Evolutionary conservation across 2,888 invertebrate species (phyloP), one percentile per base, ranked within the genome.

Genomic region (Lycocerus yunnanus): DNA sequence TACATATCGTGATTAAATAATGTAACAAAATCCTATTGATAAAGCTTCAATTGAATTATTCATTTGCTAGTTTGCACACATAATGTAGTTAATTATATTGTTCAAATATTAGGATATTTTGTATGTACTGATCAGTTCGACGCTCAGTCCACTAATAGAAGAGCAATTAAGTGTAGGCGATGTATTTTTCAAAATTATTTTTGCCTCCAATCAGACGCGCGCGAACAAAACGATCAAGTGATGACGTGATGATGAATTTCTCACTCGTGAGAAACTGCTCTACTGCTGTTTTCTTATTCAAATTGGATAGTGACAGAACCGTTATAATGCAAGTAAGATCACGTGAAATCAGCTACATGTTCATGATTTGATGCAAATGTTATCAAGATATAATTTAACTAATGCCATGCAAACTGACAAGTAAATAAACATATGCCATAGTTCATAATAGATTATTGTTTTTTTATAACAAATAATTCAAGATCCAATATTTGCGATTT

Each of bases 261-360:
- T 43, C 27, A 72, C 78, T 68, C 43, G 43, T 43, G 43, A 43
- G 43, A 43, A 43, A n/a, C n/a, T 43, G 43, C n/a, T 43, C 43
- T 43, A 43, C n/a, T n/a, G 43, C 43, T 43, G 6, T 43, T 43
- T 83, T 83, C 82, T 82, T 80, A 80, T 83, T 82, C 81, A 80
- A 80, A 82, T 75, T 66, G 80, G 81, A 16, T 18, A 82, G 81
- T 79, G 80, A 80, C 78, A 78, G 80, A 76, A 79, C 82, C 82
- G 82, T 82, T 82, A 82, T 78, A 69, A 43, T 68, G 67, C 59
- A 72, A 69, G 16, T 20, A 18, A 43, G n/a, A 43, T 43, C 43
- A 43, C 43, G 43, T 43, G 43, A 43, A 43, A 13, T n/a, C n/a
- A 43, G 6, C 43, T n/a, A 43, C 43, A 43, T n/a, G 43, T 43